Conservation (phyloP, 2,797 vertebrate genomes). For the Apodemus agrarius region DNA sequence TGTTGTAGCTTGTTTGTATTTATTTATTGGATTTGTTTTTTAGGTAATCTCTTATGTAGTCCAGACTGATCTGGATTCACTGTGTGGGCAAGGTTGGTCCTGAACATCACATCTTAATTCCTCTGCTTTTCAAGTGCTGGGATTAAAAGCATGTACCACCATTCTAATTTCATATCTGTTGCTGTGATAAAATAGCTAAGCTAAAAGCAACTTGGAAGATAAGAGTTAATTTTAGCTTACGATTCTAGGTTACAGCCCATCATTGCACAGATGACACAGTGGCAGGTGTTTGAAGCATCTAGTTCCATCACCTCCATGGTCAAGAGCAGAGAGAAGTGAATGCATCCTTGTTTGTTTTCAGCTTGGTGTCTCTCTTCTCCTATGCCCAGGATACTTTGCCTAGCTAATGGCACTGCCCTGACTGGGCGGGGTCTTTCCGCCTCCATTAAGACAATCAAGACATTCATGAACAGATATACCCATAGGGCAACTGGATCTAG, state of each 20-base stretch:
- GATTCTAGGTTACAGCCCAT: neutral
- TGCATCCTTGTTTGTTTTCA: neutral
- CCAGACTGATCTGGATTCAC: neutral
- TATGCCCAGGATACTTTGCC: neutral
- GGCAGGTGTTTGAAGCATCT: neutral
- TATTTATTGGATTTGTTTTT: neutral
- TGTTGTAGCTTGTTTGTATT: neutral
- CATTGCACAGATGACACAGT: too few relatives aligned
- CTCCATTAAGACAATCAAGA: neutral
- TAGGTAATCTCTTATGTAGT: neutral
- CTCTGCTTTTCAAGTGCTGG: neutral
- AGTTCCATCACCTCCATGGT: neutral
- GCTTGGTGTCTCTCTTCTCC: neutral
- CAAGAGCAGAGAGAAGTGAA: neutral
- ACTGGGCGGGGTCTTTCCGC: neutral
- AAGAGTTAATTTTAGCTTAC: neutral
- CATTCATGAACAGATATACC: neutral
- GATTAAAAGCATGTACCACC: neutral
- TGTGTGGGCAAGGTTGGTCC: neutral
- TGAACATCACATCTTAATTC: neutral
- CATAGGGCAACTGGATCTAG: neutral
- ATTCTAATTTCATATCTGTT: neutral
- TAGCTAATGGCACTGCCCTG: neutral
- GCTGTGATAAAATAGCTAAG: neutral
- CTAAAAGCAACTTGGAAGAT: neutral